Percentiles rank a stretch among this genome's conserved stretches.
Conservation (phyloP, 2,113 vertebrate genomes). For the Hemiprocne comata region DNA sequence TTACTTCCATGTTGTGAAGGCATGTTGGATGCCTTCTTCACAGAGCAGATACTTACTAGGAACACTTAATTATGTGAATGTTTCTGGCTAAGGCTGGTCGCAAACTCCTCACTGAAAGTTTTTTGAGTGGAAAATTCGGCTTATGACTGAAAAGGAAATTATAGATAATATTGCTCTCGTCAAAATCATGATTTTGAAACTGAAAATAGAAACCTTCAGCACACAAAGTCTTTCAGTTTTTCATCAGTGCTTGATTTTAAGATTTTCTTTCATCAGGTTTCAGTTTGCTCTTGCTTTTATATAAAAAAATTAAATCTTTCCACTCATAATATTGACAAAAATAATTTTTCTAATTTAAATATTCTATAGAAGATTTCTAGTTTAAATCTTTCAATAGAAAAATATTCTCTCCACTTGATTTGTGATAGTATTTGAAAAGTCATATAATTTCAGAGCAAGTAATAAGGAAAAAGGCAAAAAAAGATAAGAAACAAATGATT, state of each 20-base stretch:
- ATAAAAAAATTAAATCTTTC: background rate
- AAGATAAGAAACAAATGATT: background rate
- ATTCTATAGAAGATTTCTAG: background rate
- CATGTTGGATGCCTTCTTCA: background rate
- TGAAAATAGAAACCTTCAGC: slow-evolving; percentile 6
- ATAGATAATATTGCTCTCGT: background rate
- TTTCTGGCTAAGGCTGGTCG: background rate
- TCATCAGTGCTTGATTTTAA: background rate
- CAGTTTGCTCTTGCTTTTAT: background rate
- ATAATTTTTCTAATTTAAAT: background rate
- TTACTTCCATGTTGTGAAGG: background rate
- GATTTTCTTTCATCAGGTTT: background rate
- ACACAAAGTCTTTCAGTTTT: background rate
- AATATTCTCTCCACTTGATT: background rate
- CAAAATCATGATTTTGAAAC: background rate
- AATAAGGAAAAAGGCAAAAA: background rate
- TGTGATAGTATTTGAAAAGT: background rate
- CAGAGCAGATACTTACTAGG: background rate
- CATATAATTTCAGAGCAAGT: slow-evolving; percentile 1
- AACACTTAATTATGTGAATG: background rate
- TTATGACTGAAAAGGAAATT: background rate
- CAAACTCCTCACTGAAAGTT: background rate
- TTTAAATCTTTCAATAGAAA: background rate
- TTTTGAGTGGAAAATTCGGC: background rate
- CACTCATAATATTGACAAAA: background rate